These are phyloP conservation scores for Desmodus rotundus DNA, from an alignment of 2,113 vertebrate genomes.

Conservation along the genomic window DNA sequence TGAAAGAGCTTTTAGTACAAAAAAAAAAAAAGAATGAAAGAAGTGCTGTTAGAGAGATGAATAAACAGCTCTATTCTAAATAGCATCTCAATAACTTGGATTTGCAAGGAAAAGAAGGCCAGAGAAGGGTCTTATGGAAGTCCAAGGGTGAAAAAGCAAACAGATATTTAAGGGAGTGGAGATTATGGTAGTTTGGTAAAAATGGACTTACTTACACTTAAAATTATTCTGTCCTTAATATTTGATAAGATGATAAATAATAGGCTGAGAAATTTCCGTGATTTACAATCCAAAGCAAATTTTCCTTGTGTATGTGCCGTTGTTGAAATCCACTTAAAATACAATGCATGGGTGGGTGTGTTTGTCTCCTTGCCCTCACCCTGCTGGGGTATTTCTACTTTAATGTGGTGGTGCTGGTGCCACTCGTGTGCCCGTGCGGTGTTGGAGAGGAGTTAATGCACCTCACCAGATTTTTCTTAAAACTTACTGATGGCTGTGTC, in stretches of 20 bases:
- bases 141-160: background rate
- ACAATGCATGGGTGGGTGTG: background rate
- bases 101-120: background rate
- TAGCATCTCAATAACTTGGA: background rate
- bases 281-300: background rate
- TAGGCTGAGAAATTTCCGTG: background rate
- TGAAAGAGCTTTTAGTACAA: background rate
- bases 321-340: background rate
- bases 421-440: accelerated
- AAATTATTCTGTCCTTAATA: constrained; percentile 8
- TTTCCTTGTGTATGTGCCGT: background rate
- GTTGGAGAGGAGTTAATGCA: background rate
- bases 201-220: background rate
- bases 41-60: background rate
- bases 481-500: background rate
- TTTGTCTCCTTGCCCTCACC: background rate
- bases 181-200: background rate
- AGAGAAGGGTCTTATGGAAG: background rate
- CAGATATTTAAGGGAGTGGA: background rate
- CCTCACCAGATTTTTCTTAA: background rate
- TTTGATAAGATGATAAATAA: background rate
- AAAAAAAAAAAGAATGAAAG: background rate
- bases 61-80: background rate
- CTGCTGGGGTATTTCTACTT: background rate
- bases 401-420: background rate